Conservation (phyloP, 2,888 invertebrate species). For the Deilephila elpenor region DNA sequence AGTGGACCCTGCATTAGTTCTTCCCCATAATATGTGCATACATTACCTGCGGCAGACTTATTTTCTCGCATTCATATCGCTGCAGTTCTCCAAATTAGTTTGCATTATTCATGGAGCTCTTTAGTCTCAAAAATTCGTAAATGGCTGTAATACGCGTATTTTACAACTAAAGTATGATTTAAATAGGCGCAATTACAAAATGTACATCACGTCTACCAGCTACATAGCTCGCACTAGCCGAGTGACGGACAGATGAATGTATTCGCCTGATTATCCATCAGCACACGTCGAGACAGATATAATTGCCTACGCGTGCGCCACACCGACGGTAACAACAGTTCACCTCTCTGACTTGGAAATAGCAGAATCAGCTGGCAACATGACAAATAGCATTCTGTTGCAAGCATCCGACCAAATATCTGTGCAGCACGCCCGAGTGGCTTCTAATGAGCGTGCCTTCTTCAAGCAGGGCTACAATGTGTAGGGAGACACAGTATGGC, state of each 20-base stretch:
- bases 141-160: too few species aligned
- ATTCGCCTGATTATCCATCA: slow-evolving; percentile 12
- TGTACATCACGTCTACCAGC: neutral
- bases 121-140: too few species aligned
- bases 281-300: slow-evolving; percentile 3
- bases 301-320: slow-evolving; percentile 21
- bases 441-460: slow-evolving; percentile 62
- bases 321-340: slow-evolving; percentile 39
- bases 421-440: slow-evolving; percentile 30
- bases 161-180: neutral
- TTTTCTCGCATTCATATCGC: too few species aligned
- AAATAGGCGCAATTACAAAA: neutral
- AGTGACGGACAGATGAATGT: slow-evolving; percentile 22
- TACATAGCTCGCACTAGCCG: neutral
- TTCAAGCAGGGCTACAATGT: neutral
- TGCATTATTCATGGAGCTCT: too few species aligned
- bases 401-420: slow-evolving; percentile 34
- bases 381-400: slow-evolving; percentile 51
- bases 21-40: too few species aligned
- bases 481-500: slow-evolving; percentile 5
- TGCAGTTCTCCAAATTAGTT: too few species aligned
- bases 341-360: slow-evolving; percentile 50
- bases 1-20: too few species aligned
- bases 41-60: too few species aligned
- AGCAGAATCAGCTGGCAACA: slow-evolving; percentile 49